Conservation (phyloP, 2,888 invertebrate genomes). For the Polyploca ridens region DNA sequence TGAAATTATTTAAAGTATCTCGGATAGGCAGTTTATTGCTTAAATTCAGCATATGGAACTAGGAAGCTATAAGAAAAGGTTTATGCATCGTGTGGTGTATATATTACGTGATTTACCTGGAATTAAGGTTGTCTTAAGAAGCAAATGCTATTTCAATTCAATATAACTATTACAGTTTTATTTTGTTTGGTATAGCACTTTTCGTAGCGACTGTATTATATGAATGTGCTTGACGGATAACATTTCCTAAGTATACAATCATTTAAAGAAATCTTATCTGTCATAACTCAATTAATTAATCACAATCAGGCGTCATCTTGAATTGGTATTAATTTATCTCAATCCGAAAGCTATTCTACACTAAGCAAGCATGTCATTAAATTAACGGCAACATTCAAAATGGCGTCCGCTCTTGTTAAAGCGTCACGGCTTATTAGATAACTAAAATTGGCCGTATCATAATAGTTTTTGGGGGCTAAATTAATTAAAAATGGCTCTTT, state of each 20-base stretch:
- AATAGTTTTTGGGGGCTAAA: conserved; percentile 80
- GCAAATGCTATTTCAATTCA: no score
- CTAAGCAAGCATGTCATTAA: conserved; percentile 61
- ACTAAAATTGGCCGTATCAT: conserved; percentile 80
- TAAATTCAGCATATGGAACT: no score
- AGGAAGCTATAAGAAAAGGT: no score
- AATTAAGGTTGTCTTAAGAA: no score
- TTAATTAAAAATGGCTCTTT: conserved; percentile 81
- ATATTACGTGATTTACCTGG: no score
- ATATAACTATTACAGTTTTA: no score
- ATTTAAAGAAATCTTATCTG: not conserved
- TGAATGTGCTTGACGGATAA: not conserved
- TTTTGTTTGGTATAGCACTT: not conserved
- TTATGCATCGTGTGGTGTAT: no score
- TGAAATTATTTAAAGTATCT: not conserved
- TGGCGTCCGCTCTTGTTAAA: conserved; percentile 75
- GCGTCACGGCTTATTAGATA: conserved; percentile 80
- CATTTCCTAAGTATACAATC: not conserved
- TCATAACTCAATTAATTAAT: conserved; percentile 39
- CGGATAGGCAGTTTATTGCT: no score
- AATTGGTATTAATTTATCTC: conserved; percentile 64
- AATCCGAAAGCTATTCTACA: conserved; percentile 46
- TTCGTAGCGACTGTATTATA: not conserved
- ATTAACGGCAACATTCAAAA: conserved; percentile 68
- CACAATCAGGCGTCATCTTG: conserved; percentile 37